Base-by-base conservation (phyloP, 1,140 invertebrate genomes). In the Leptinotarsa undecemlineata region DNA sequence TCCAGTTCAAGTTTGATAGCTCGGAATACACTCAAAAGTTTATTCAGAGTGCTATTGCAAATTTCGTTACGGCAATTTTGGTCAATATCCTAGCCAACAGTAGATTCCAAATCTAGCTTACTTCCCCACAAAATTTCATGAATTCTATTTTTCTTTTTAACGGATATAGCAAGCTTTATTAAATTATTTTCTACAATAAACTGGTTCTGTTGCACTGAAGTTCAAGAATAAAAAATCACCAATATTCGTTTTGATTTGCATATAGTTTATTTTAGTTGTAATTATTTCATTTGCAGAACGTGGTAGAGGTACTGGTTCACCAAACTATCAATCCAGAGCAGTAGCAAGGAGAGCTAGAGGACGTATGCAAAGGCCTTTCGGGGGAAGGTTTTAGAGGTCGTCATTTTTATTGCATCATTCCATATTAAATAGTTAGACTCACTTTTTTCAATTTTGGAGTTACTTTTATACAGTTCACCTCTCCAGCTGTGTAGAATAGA, bases 171-270 rank as follows among this genome's bases (percentile, higher is more conserved):
- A 0, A 42, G 8, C 33, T 42, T 6, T 42, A 42, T 42, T 42
- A 6, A 42, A 11, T 42, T 42, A 42, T 11, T 42, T 11, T 42
- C 33, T 42, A 42, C 4, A 42, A 42, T 42, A 42, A 42, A 42
- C 33, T 42, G 33, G 33, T 42, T 42, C 33, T 42, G 0, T 42
- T 42, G 33, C 33, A 42, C 33, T 11, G 33, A 0, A 89, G 88
- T 11, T 87, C 81, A 14, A 79, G 86, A n/a, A 83, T 83, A n/a
- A 79, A 81, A 48, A 77, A 42, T 42, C 8, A 42, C 33, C 76
- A 15, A 78, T 76, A 26, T 71, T 80, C 6, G 76, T 78, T 0
- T 71, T 73, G 15, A 62, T 60, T 17, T 72, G 79, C 47, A 79
- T 42, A 42, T 33, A 79, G 4, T 74, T 83, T 21, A 75, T 81